phyloP scores from a whole-genome alignment of 2,888 invertebrate species.

The Cyclophora albipunctata region DNA sequence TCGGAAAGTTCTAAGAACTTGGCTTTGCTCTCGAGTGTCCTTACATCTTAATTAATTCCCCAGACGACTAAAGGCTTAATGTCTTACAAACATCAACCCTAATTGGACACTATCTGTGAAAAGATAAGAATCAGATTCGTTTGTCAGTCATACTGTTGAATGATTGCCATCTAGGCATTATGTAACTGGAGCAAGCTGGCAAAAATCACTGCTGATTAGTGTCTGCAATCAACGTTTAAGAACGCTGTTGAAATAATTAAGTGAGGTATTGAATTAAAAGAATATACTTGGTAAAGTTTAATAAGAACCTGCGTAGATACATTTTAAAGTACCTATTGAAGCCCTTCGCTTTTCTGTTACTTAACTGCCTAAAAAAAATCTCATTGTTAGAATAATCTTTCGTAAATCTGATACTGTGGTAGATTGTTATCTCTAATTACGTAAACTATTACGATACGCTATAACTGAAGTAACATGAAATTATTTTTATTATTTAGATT shows the following conservation, averaged over 20 bases:
- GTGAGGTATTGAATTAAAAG: too few relatives aligned
- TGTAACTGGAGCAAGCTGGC: slow-evolving; percentile 26
- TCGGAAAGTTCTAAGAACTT: slow-evolving; percentile 54
- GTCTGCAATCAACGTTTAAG: neutral
- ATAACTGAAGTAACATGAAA: neutral
- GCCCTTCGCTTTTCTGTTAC: slow-evolving; percentile 1
- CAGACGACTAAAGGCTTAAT: slow-evolving; percentile 20
- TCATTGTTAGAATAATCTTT: neutral
- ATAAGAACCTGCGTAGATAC: too few relatives aligned
- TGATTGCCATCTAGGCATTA: slow-evolving; percentile 11
- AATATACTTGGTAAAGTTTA: too few relatives aligned
- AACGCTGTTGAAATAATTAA: too few relatives aligned
- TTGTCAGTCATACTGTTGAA: slow-evolving; percentile 8
- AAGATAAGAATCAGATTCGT: slow-evolving; percentile 19
- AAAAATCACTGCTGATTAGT: slow-evolving; percentile 6
- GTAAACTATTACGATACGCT: slow-evolving; percentile 6
- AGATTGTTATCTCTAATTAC: slow-evolving; percentile 10
- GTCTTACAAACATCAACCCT: slow-evolving; percentile 6
- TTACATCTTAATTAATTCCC: slow-evolving; percentile 38
- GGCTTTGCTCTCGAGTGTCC: slow-evolving; percentile 37
- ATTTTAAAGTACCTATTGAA: neutral
- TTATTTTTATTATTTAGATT: neutral
- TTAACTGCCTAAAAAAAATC: neutral
- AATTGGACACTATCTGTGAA: slow-evolving; percentile 20
- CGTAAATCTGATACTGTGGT: slow-evolving; percentile 5